phyloP scores from a whole-genome alignment of 2,797 vertebrate genomes.

The Pelobates cultripes region DNA sequence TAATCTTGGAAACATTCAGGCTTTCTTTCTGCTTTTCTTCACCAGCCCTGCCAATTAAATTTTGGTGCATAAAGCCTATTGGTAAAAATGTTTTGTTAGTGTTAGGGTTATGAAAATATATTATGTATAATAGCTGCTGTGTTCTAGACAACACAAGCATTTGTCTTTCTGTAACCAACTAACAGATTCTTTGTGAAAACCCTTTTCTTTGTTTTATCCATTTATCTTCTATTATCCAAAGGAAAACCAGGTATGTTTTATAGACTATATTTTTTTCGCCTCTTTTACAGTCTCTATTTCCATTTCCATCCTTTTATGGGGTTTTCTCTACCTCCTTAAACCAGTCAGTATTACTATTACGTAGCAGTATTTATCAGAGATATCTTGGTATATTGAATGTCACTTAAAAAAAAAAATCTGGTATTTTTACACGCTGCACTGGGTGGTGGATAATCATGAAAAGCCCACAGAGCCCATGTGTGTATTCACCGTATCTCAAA shows the following conservation, averaged over 20 bases:
- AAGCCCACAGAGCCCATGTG: too few relatives aligned
- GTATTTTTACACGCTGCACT: neutral
- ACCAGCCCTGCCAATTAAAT: constrained; percentile 12
- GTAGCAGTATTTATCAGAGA: too few relatives aligned
- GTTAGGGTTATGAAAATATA: neutral
- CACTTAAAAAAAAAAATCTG: too few relatives aligned
- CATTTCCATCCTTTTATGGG: neutral
- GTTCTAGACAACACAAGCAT: too few relatives aligned
- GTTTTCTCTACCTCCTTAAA: neutral
- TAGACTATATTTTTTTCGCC: constrained; percentile 10
- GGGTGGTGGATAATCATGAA: too few relatives aligned
- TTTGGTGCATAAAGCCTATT: neutral
- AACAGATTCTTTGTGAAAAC: neutral
- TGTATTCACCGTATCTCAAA: too few relatives aligned
- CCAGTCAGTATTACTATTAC: neutral
- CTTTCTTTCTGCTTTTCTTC: constrained; percentile 76
- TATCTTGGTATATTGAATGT: too few relatives aligned
- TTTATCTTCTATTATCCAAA: constrained; percentile 27
- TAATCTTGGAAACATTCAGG: constrained; percentile 80
- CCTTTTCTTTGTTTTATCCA: constrained; percentile 16
- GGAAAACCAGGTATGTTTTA: constrained; percentile 46
- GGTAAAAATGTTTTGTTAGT: neutral
- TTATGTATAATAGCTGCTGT: neutral
- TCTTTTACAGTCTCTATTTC: constrained; percentile 1
- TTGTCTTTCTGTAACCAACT: neutral